Evolutionary conservation across 2,113 vertebrate species (phyloP), one percentile per base, ranked within the genome.

Genomic region (Microtus montanus): DNA sequence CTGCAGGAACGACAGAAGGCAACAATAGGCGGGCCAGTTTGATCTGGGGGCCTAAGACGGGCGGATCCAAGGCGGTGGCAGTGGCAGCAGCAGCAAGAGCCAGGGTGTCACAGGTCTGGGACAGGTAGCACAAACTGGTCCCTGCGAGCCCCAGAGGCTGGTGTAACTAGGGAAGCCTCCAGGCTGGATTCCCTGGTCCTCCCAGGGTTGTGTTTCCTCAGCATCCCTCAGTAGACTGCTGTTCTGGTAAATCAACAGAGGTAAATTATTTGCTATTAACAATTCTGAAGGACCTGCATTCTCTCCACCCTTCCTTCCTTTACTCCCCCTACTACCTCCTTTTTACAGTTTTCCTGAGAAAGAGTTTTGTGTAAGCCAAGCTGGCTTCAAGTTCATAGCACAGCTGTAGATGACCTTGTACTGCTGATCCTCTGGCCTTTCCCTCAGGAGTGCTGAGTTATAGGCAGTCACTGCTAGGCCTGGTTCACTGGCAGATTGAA

Each of bases 251-350:
- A 74, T 19, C 70, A 73, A n/a, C 1, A 52, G 38, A 41, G 54
- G n/a, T 49, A 63, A 93, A 41, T 26, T 52, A 52, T 1, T 84
- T 78, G 80, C 35, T 54, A 30, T 15, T 47, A 89, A 89, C n/a
- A 74, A 38, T 54, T 93, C 75, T 66, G 83, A 91, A 73, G 85
- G 44, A 82, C 63, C 49, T 35, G 4, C 11, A 9, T 70, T 52
- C 64, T 87, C 64, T 70, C 64, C 44, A 30, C 44, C 44, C 44
- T 44, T 5, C 47, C 30, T 9, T 83, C 38, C 58, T 64, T 84
- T 24, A 24, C n/a, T 8, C 2, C 20, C 44, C 47, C 20, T 0
- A 17, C 0, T 44, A 5, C 19, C 54, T 15, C 24, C 22, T 7
- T 13, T 38, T 64, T 66, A 19, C 11, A 19, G 12, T 11, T 2